Conservation (phyloP, 2,797 vertebrate genomes). For the Neosilurus hyrtlii region DNA sequence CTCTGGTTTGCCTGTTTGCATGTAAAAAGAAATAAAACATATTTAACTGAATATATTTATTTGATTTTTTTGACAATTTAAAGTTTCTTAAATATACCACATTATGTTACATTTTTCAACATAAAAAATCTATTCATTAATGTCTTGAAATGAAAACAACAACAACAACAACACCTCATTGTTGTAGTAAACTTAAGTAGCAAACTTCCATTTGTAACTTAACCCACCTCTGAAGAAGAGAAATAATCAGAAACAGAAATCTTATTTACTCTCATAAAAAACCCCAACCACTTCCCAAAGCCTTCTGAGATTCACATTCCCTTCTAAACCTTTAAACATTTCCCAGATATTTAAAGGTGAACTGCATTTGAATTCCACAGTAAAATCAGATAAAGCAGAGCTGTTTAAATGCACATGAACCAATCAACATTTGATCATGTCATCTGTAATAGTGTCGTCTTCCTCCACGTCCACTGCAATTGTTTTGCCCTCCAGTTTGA, state of each 20-base stretch:
- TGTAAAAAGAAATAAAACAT: neutral
- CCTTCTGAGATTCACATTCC: neutral
- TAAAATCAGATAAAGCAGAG: neutral
- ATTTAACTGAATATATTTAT: neutral
- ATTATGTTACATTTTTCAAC: neutral
- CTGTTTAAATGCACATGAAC: too few species aligned
- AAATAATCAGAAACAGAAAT: neutral
- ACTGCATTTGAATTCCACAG: too few species aligned
- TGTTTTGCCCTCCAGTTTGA: conserved; percentile 82
- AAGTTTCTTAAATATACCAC: neutral
- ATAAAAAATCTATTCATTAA: neutral
- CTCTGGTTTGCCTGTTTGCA: neutral
- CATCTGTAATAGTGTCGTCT: conserved; percentile 83
- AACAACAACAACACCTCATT: neutral
- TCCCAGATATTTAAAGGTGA: neutral
- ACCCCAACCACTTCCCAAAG: neutral
- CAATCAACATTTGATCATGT: conserved; percentile 40
- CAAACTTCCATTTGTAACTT: neutral
- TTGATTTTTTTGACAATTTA: neutral
- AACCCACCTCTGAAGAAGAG: neutral
- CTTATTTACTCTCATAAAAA: neutral
- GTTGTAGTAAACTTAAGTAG: neutral
- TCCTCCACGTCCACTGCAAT: conserved; percentile 75
- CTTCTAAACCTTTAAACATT: neutral
- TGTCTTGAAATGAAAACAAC: too few species aligned